Conservation (phyloP, 1,140 invertebrate species). For the Aphelinus certus region DNA sequence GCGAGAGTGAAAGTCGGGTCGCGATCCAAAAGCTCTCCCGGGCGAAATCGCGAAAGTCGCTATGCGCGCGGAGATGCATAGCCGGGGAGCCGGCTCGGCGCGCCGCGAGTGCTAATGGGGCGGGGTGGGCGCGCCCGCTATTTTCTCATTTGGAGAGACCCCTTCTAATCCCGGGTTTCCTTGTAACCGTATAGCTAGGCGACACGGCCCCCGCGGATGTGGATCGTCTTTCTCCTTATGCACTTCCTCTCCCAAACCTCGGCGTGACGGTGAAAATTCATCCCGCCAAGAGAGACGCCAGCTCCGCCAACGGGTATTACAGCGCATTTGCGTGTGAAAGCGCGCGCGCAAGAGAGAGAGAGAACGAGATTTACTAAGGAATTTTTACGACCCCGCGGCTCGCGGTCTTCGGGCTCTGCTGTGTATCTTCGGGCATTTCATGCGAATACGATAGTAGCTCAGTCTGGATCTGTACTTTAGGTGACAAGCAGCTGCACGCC, state of each 20-base stretch:
- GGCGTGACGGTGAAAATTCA: conserved; percentile 29
- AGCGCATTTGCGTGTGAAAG: conserved; percentile 34
- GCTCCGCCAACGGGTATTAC: conserved; percentile 1
- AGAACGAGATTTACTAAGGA: conserved; percentile 30
- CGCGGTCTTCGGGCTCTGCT: background rate
- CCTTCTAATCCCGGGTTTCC: conserved; percentile 32
- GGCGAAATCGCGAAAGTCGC: conserved; percentile 20
- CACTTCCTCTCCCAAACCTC: conserved; percentile 24
- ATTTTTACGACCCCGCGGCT: conserved; percentile 16
- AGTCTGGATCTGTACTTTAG: too few species aligned
- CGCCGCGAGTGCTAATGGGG: conserved; percentile 3
- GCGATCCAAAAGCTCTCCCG: conserved; percentile 1
- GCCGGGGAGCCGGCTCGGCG: too few species aligned
- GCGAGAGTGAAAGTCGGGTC: conserved; percentile 3
- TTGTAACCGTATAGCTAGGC: conserved; percentile 16
- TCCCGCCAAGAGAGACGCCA: conserved; percentile 10
- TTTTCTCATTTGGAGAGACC: conserved; percentile 33
- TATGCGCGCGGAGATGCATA: background rate
- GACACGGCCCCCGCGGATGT: conserved; percentile 1
- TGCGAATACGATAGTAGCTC: conserved; percentile 18
- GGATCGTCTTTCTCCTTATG: conserved; percentile 30
- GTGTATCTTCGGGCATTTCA: background rate
- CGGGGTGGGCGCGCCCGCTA: background rate
- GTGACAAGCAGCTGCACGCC: too few species aligned
- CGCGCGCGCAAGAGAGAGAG: background rate